phyloP scores from a whole-genome alignment of 2,888 invertebrate genomes.

The Amblyteles armatorius region DNA sequence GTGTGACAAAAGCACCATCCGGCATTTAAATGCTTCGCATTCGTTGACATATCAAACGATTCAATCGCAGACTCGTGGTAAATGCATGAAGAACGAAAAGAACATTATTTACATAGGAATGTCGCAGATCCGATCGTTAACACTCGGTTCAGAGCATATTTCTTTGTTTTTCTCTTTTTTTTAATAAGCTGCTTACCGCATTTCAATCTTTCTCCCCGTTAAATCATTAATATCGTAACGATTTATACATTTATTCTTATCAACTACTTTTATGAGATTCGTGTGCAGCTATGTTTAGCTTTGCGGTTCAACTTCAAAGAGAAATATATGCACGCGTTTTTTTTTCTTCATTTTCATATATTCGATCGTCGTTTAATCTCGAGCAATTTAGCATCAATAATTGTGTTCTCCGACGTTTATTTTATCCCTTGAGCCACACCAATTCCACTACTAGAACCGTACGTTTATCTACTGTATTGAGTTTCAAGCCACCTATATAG shows the following conservation, averaged over 20 bases:
- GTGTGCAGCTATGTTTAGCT: conserved; percentile 36
- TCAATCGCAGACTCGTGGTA: conserved; percentile 37
- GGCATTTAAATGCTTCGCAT: conserved; percentile 41
- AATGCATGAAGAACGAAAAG: conserved; percentile 45
- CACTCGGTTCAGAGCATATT: conserved; percentile 22
- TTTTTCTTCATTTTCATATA: conserved; percentile 4
- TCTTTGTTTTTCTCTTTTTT: background rate
- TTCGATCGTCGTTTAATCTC: conserved; percentile 15
- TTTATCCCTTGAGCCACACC: conserved; percentile 40
- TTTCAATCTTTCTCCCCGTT: conserved; percentile 20
- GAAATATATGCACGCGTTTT: conserved; percentile 22
- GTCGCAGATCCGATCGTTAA: conserved; percentile 47
- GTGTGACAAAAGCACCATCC: conserved; percentile 48
- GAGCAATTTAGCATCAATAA: conserved; percentile 26
- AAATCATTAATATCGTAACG: conserved; percentile 58
- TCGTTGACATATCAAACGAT: conserved; percentile 39
- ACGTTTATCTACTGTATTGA: conserved; percentile 56
- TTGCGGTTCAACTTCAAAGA: conserved; percentile 37
- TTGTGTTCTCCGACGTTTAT: conserved; percentile 30
- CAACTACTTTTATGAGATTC: conserved; percentile 47
- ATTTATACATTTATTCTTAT: conserved; percentile 64
- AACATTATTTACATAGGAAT: conserved; percentile 68
- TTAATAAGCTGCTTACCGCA: conserved; percentile 36
- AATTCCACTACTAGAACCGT: conserved; percentile 41
- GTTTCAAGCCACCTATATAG: conserved; percentile 49